Evolutionary conservation across 2,888 invertebrate genomes (phyloP).

Genomic region (Chrysina gloriosa): DNA sequence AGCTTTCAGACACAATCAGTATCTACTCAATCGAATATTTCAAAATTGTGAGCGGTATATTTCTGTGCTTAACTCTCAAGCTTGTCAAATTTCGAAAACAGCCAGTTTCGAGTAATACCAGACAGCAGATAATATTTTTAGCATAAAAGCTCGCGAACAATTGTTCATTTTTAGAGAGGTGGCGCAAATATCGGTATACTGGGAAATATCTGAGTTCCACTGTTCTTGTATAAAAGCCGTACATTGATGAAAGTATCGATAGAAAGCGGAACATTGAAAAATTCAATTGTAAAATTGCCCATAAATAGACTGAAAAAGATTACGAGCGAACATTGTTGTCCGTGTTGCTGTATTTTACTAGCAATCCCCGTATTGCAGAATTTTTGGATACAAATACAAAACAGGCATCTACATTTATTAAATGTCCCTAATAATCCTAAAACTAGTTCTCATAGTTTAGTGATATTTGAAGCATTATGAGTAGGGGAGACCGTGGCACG

Average conservation of each 20-base stretch:
- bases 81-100: slow-evolving; percentile 9
- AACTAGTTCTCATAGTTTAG: too few species aligned
- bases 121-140: not conserved
- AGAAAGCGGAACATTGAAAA: not conserved
- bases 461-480: too few species aligned
- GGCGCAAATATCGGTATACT: slow-evolving; percentile 1
- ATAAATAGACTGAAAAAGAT: slow-evolving; percentile 13
- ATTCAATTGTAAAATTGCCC: not conserved
- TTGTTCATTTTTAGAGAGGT: slow-evolving; percentile 25
- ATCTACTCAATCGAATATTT: too few species aligned
- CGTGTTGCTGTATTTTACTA: not conserved
- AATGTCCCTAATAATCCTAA: too few species aligned
- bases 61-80: not conserved
- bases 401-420: too few species aligned
- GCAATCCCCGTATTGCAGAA: too few species aligned
- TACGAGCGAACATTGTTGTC: not conserved
- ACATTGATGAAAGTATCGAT: slow-evolving; percentile 5
- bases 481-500: too few species aligned
- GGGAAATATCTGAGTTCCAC: slow-evolving; percentile 12
- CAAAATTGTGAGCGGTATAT: too few species aligned
- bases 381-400: too few species aligned
- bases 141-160: slow-evolving; percentile 13
- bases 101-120: not conserved
- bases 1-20: too few species aligned
- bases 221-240: slow-evolving; percentile 4